Evolutionary conservation across 2,888 invertebrate species (phyloP), one percentile per base, ranked within the genome.

Genomic region (Ephialtes manifestator): DNA sequence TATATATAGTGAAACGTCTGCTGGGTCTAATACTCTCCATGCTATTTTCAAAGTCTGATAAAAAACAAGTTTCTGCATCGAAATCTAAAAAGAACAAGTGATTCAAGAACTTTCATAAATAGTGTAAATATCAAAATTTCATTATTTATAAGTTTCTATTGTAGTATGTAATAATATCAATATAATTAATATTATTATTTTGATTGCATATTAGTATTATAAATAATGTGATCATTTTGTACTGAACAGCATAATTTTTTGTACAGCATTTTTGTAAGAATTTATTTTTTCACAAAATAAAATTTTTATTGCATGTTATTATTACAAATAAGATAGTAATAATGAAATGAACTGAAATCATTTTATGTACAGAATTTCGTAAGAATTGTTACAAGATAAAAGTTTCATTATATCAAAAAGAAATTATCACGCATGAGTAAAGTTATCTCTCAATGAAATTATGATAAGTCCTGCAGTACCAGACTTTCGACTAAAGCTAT

Each of bases 81-180:
- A 85, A 76, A 51, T 82, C 85, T 18, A 85, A 85, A 39, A 85
- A 85, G 51, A 80, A 53, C 60, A 65, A 80, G 31, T 85, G 13
- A 80, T 31, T 8, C 11, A 7, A 28, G 10, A 35, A 4, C 13
- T 46, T 13, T 31, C 31, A n/a, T 24, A 24, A 5, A 60, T 4
- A 35, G 7, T 20, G 51, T 18, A 28, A 43, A 77, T 77, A 43
- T 58, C 58, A 28, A n/a, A 31, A 8, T 39, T 15, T 35, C 39
- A 63, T 35, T 63, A 63, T 11, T 5, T 10, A 20, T 18, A 39
- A 39, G 3, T 65, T 65, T 43, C 3, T 43, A 65, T 18, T 43
- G 11, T 65, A 35, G 18, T 31, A 63, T 18, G 4, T 15, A 63
- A 35, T 3, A 8, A 7, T 35, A 46, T 46, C 46, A 46, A 8